phyloP scores from a whole-genome alignment of 2,113 vertebrate species.

The Anhinga rufa region DNA sequence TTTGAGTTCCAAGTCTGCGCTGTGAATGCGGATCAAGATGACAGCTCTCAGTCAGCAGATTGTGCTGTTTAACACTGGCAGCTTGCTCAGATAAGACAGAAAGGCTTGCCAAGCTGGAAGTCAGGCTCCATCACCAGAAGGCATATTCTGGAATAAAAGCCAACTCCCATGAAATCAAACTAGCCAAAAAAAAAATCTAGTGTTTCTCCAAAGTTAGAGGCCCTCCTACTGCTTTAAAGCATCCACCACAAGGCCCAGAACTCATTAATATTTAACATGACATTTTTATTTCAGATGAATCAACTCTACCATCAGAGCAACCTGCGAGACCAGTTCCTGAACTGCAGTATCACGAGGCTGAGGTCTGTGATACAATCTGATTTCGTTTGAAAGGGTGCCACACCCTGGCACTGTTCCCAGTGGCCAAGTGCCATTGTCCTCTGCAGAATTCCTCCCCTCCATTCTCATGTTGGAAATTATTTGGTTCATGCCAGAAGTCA shows the following conservation, averaged over 20 bases:
- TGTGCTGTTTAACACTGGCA: neutral
- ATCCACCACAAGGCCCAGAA: neutral
- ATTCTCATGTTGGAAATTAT: neutral
- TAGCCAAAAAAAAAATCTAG: neutral
- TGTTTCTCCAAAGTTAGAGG: neutral
- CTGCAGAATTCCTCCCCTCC: neutral
- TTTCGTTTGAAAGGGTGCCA: neutral
- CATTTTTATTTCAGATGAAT: slow-evolving; percentile 61
- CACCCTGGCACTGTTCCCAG: neutral
- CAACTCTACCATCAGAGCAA: slow-evolving; percentile 50
- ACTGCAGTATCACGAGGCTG: slow-evolving; percentile 62
- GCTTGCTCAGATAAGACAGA: neutral
- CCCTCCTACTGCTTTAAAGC: neutral
- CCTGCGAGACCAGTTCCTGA: slow-evolving; percentile 53
- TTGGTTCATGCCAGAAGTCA: neutral
- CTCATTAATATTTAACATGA: neutral
- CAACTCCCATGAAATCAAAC: neutral
- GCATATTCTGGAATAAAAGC: neutral
- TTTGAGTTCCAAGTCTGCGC: neutral
- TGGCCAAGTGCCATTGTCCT: neutral
- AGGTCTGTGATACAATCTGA: slow-evolving; percentile 53
- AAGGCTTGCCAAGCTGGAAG: neutral
- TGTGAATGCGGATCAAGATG: neutral
- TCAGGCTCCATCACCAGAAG: neutral
- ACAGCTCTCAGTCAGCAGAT: neutral